These are phyloP conservation scores for Lydus trimaculatus DNA, from an alignment of 2,888 invertebrate genomes.

Conservation along the genomic window DNA sequence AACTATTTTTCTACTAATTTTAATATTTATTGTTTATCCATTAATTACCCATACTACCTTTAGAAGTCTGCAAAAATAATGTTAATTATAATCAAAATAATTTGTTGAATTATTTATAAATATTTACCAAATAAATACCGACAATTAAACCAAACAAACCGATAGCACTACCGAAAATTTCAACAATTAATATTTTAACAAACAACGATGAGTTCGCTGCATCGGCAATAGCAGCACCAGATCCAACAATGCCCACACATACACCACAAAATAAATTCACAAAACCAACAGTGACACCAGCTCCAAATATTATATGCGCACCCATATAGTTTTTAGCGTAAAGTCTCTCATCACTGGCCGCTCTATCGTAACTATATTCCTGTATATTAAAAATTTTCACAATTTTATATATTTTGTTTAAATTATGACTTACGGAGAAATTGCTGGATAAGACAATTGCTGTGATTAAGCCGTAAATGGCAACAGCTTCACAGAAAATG, in stretches of 20 bases:
- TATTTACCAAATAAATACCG: slow-evolving; percentile 85
- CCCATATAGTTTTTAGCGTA: slow-evolving; percentile 75
- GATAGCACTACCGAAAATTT: slow-evolving; percentile 99
- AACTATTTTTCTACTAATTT: slow-evolving; percentile 10
- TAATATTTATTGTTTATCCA: not conserved
- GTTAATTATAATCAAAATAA: slow-evolving; percentile 2
- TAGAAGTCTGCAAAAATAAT: slow-evolving; percentile 42
- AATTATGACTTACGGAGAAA: slow-evolving; percentile 65
- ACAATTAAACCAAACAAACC: slow-evolving; percentile 99
- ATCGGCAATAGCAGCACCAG: slow-evolving; percentile 98
- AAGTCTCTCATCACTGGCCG: slow-evolving; percentile 45
- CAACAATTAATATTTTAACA: slow-evolving; percentile 97
- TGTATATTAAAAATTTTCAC: slow-evolving; percentile 20
- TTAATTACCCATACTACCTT: slow-evolving; percentile 43
- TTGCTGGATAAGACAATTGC: slow-evolving; percentile 94
- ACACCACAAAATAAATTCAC: slow-evolving; percentile 96
- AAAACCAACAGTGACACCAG: slow-evolving; percentile 92
- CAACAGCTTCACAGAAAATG: slow-evolving; percentile 99
- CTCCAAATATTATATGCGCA: slow-evolving; percentile 94
- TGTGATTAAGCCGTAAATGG: slow-evolving; percentile 98
- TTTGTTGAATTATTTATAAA: not conserved
- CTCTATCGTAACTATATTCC: slow-evolving; percentile 16
- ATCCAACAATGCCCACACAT: slow-evolving; percentile 96
- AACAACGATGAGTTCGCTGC: slow-evolving; percentile 97
- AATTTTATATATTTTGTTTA: no score